Conservation (phyloP, 2,113 vertebrate genomes). For the Bucco capensis region DNA sequence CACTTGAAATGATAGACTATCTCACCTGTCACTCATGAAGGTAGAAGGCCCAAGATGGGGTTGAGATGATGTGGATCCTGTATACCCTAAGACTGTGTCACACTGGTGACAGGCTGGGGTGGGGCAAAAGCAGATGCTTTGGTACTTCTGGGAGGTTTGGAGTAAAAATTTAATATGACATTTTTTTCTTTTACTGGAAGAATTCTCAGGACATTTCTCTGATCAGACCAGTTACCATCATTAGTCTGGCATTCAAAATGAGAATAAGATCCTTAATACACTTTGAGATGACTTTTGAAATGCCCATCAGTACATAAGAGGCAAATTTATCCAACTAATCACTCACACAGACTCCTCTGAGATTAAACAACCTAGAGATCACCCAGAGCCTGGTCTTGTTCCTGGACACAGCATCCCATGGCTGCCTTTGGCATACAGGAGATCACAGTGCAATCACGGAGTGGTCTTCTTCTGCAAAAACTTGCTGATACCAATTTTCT, state of each 20-base stretch:
- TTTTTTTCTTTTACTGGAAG: neutral
- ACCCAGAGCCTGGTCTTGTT: neutral
- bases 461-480: neutral
- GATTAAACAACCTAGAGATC: neutral
- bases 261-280: neutral
- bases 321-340: neutral
- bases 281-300: neutral
- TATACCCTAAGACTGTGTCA: neutral
- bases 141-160: neutral
- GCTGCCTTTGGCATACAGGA: neutral
- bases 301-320: neutral
- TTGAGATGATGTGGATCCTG: neutral
- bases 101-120: neutral
- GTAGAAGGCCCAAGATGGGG: neutral
- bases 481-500: neutral
- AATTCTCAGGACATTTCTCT: neutral
- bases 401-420: neutral
- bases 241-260: neutral
- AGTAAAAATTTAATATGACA: neutral
- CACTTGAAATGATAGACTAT: neutral
- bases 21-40: accelerated
- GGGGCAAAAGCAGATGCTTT: neutral
- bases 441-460: neutral
- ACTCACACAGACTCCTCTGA: neutral
- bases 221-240: neutral